Evolutionary conservation across 2,888 invertebrate species (phyloP), one percentile per base, ranked within the genome.

Genomic region (Athetis lepigone): DNA sequence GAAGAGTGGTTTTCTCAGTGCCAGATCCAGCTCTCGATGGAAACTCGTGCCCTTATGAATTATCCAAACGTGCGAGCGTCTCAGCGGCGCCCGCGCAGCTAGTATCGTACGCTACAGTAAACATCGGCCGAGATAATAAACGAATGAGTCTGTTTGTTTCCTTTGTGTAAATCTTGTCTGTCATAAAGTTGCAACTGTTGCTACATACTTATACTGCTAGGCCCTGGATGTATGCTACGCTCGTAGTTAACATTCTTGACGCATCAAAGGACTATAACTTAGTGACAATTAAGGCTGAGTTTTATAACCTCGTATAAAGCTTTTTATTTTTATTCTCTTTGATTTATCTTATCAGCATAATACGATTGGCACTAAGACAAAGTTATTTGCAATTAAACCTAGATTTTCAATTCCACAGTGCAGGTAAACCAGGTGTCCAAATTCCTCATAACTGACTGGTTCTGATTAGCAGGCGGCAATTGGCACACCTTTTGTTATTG

Each of bases 11-110:
- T 76, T 77, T 80, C 79, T 83, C 76, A 76, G 79, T 77, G 83
- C 84, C 69, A 75, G 80, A 82, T 76, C 79, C 76, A 80, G 66
- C 73, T 70, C 70, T 67, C 58, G 77, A 79, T 81, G 83, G 85
- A 84, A 82, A 83, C 87, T 79, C 80, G 85, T 82, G 87, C 86
- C 87, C 89, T 92, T 90, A 94, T 94, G 94, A 94, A 94, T 94
- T 92, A 94, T 89, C 92, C 93, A 94, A 92, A 88, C 83, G 87
- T 75, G 75, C 81, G 79, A 84, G 88, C 92, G 92, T 85, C 92
- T 80, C 75, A 87, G 89, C 90, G 92, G 88, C 90, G 89, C 88
- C 84, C 71, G 81, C 80, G 83, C 80, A 46, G 69, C 81, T 80
- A 76, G 74, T 81, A 82, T 80, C 81, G 83, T 80, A 76, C 80